phyloP scores from a whole-genome alignment of 2,888 invertebrate genomes.

The Sminthurides aquaticus region DNA sequence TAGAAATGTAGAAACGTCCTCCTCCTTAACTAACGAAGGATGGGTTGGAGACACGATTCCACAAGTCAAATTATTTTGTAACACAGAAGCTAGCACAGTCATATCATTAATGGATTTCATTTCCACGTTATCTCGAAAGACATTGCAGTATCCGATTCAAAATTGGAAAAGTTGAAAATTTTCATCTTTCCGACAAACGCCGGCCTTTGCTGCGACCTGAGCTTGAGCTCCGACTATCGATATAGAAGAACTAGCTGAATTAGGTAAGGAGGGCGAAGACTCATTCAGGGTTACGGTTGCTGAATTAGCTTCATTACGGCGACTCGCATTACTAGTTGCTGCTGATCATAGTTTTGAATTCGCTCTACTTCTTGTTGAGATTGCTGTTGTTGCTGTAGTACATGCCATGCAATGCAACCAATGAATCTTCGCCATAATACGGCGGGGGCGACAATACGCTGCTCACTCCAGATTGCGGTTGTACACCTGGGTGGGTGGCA shows the following conservation, averaged over 20 bases:
- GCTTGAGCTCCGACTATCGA: background rate
- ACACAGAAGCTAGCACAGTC: slow-evolving; percentile 79
- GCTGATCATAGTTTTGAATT: background rate
- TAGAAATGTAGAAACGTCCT: too few species aligned
- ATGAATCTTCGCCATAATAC: background rate
- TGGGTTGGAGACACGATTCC: slow-evolving; percentile 3
- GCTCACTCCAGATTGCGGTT: background rate
- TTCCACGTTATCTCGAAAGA: slow-evolving; percentile 90
- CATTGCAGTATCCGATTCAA: slow-evolving; percentile 83
- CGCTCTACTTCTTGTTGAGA: background rate
- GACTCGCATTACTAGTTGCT: background rate
- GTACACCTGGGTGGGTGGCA: background rate
- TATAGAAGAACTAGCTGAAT: slow-evolving; percentile 11
- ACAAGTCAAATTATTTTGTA: slow-evolving; percentile 39
- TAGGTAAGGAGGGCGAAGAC: slow-evolving; percentile 2
- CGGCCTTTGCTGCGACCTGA: background rate
- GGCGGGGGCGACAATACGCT: background rate
- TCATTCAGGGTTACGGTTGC: background rate
- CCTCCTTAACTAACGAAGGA: background rate
- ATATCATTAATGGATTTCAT: slow-evolving; percentile 86
- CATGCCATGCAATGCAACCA: background rate
- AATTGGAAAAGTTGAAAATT: slow-evolving; percentile 59
- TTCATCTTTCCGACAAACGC: background rate
- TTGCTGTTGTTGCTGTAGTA: background rate
- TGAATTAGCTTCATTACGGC: background rate